These are phyloP conservation scores for Peribatodes rhomboidaria DNA, from an alignment of 2,888 invertebrate species.

Conservation along the genomic window DNA sequence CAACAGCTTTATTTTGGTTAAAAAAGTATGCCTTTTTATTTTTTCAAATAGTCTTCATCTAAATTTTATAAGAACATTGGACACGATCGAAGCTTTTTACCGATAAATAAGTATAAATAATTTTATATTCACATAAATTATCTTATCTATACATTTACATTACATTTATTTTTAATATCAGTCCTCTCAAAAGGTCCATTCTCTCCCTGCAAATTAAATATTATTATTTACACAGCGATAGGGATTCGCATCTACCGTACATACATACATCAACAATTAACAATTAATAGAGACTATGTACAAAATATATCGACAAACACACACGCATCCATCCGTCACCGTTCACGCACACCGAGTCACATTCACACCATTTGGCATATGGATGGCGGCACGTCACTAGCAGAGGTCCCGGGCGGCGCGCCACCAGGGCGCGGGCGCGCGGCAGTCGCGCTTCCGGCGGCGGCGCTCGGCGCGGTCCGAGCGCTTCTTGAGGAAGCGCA, in stretches of 20 bases:
- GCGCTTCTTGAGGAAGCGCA: slow-evolving; percentile 94
- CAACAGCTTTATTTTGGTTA: slow-evolving; percentile 81
- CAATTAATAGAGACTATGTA: slow-evolving; percentile 87
- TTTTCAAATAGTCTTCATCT: slow-evolving; percentile 86
- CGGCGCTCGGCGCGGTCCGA: slow-evolving; percentile 90
- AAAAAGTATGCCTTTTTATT: slow-evolving; percentile 87
- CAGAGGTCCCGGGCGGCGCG: slow-evolving; percentile 79
- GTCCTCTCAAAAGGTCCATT: slow-evolving; percentile 87
- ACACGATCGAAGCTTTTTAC: slow-evolving; percentile 87
- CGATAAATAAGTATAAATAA: slow-evolving; percentile 87
- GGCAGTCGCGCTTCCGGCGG: slow-evolving; percentile 89
- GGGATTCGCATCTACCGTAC: slow-evolving; percentile 86
- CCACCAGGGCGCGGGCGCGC: slow-evolving; percentile 79
- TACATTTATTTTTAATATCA: slow-evolving; percentile 86
- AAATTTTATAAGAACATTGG: slow-evolving; percentile 87
- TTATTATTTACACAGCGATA: slow-evolving; percentile 86
- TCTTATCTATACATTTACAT: slow-evolving; percentile 85
- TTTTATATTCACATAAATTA: slow-evolving; percentile 86
- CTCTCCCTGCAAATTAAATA: slow-evolving; percentile 86
- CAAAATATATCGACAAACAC: slow-evolving; percentile 82
- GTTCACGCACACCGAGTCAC: slow-evolving; percentile 70
- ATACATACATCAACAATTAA: slow-evolving; percentile 87
- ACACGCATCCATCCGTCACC: slow-evolving; percentile 74
- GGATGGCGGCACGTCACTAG: slow-evolving; percentile 83
- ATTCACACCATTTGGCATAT: slow-evolving; percentile 83